These are phyloP conservation scores for Resseliella maxima DNA, from an alignment of 2,888 invertebrate species.

Conservation along the genomic window DNA sequence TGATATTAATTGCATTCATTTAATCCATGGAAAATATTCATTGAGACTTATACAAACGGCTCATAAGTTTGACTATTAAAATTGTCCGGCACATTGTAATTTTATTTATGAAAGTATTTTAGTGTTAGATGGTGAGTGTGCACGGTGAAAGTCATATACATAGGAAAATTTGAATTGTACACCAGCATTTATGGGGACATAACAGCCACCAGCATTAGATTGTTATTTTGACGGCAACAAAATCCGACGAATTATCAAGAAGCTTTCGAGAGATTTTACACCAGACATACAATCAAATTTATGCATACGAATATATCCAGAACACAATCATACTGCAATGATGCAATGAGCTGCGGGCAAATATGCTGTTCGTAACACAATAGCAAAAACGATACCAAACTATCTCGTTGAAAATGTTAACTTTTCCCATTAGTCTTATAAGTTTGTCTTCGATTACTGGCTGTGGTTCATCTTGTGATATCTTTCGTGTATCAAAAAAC, in stretches of 20 bases:
- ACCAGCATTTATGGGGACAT: no score
- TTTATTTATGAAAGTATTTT: conserved; percentile 21
- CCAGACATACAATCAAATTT: background rate
- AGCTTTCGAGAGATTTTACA: background rate
- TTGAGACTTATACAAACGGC: background rate
- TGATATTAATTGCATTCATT: background rate
- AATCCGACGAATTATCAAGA: background rate
- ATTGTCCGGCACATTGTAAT: conserved; percentile 29
- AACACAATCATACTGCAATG: no score
- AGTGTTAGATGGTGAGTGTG: background rate
- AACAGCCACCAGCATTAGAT: no score
- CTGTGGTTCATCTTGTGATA: background rate
- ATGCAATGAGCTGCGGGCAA: background rate
- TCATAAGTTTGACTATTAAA: conserved; percentile 15
- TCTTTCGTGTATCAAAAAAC: no score
- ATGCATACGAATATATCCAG: no score
- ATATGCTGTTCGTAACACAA: background rate
- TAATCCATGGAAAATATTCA: conserved; percentile 21
- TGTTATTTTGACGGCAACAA: background rate
- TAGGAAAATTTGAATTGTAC: no score
- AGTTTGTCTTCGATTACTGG: conserved; percentile 51
- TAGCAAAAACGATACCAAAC: conserved; percentile 26
- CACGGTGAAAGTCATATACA: background rate
- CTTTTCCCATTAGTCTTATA: conserved; percentile 53
- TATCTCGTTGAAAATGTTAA: conserved; percentile 40